Evolutionary conservation across 2,888 invertebrate species (phyloP).

Genomic region (Diplolepis rosae): DNA sequence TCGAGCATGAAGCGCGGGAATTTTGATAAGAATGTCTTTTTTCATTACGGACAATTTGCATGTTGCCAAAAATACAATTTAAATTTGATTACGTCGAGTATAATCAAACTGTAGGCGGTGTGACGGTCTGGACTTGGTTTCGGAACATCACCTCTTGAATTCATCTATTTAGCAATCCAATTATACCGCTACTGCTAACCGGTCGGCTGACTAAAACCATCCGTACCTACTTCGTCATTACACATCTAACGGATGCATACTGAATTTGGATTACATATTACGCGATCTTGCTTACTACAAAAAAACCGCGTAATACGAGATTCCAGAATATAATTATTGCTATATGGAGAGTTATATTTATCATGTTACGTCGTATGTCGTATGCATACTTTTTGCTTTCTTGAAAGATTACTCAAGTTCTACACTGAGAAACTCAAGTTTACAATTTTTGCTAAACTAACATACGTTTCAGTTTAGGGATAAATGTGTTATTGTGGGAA

Average conservation of each 20-base stretch:
- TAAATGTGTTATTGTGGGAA: too few species aligned
- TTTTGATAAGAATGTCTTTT: too few species aligned
- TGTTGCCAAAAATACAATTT: slow-evolving; percentile 23
- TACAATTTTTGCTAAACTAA: too few species aligned
- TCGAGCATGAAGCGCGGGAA: too few species aligned
- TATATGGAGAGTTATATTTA: too few species aligned
- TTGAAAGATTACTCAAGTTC: too few species aligned
- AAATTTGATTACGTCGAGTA: slow-evolving; percentile 7
- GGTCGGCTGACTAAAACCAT: slow-evolving; percentile 26
- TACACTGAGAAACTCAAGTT: too few species aligned
- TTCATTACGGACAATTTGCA: neutral
- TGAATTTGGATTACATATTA: slow-evolving; percentile 12
- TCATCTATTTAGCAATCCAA: slow-evolving; percentile 7
- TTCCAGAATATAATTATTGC: neutral
- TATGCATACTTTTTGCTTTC: too few species aligned
- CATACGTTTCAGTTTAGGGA: too few species aligned
- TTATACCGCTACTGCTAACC: slow-evolving; percentile 25
- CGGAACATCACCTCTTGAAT: slow-evolving; percentile 29
- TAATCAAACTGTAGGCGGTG: slow-evolving; percentile 17
- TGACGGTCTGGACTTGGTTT: slow-evolving; percentile 26
- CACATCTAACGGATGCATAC: slow-evolving; percentile 17
- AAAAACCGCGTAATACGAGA: neutral
- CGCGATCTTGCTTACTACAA: slow-evolving; percentile 8
- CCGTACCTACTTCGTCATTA: slow-evolving; percentile 25
- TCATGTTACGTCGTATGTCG: too few species aligned